Evolutionary conservation across 2,113 vertebrate species (phyloP), one percentile per base, ranked within the genome.

Genomic region (Halichoeres trimaculatus): DNA sequence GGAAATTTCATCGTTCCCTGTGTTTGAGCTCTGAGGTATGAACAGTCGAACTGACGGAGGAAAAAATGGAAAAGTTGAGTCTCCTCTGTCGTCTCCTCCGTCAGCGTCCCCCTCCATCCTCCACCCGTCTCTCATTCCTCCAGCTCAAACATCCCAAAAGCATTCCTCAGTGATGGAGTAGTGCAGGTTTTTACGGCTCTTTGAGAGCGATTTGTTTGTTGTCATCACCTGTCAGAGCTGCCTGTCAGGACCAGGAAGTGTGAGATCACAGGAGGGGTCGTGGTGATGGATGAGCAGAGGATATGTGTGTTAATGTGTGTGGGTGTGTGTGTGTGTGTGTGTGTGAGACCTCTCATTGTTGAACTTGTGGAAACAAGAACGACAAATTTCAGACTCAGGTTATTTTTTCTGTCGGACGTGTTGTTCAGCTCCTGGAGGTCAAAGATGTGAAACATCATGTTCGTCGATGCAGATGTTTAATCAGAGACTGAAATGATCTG

Each of bases 181-280:
- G 47, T 24, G 0, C 16, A n/a, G 1, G 50, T 51, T 38, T 38
- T 23, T 36, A 58, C 20, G 22, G 1, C 24, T 64, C 8, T 68
- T 34, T 56, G 30, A 68, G 50, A 34, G 62, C 40, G 50, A 51
- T 26, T 22, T 40, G 53, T 57, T 36, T 70, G 51, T 60, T 84
- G 67, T 90, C 81, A 62, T 64, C 60, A 68, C 69, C 20, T 48
- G 30, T 73, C 68, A 67, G 52, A 66, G 73, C 60, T 30, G 30
- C 38, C 57, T 68, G 69, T 75, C 74, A 88, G 35, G 59, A 63
- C 69, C 53, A 87, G 87, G 85, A 89, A 91, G 79, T 75, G 36
- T 8, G n/a, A n/a, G n/a, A n/a, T n/a, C n/a, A n/a, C n/a, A n/a
- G 62, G 47, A 40, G 78, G 66, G 62, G 66, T 59, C 22, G 61